These are phyloP conservation scores for Zhuqinia jingwanae DNA, from an alignment of 2,888 invertebrate species.

Conservation along the genomic window DNA sequence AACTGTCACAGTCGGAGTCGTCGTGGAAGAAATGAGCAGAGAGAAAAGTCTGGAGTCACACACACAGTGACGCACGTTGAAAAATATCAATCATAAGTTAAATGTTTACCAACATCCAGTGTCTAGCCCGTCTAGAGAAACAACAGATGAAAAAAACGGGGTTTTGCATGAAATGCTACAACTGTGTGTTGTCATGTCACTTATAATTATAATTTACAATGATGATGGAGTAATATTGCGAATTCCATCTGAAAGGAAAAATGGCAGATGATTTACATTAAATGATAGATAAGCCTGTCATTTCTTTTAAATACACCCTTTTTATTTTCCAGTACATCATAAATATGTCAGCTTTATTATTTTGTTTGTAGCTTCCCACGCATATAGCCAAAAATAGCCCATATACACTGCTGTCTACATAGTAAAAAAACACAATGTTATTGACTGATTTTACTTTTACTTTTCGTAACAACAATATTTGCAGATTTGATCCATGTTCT, in stretches of 20 bases:
- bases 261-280: conserved; percentile 18
- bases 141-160: neutral
- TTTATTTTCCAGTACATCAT: neutral
- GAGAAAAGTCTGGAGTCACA: neutral
- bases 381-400: conserved; percentile 1
- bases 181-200: neutral
- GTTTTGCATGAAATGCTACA: neutral
- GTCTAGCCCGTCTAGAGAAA: too few relatives aligned
- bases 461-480: conserved; percentile 24
- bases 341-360: neutral
- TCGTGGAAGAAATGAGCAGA: neutral
- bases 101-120: neutral
- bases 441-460: too few relatives aligned
- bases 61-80: neutral
- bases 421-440: too few relatives aligned
- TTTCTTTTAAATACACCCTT: neutral
- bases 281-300: conserved; percentile 13
- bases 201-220: conserved; percentile 13
- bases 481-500: conserved; percentile 6
- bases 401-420: too few relatives aligned
- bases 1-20: too few relatives aligned
- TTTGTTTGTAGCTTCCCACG: neutral
- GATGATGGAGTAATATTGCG: conserved; percentile 12
- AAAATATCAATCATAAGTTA: conserved; percentile 40
- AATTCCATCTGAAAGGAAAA: conserved; percentile 19